phyloP scores from a whole-genome alignment of 2,888 invertebrate genomes.

The Cheilosia impressa region DNA sequence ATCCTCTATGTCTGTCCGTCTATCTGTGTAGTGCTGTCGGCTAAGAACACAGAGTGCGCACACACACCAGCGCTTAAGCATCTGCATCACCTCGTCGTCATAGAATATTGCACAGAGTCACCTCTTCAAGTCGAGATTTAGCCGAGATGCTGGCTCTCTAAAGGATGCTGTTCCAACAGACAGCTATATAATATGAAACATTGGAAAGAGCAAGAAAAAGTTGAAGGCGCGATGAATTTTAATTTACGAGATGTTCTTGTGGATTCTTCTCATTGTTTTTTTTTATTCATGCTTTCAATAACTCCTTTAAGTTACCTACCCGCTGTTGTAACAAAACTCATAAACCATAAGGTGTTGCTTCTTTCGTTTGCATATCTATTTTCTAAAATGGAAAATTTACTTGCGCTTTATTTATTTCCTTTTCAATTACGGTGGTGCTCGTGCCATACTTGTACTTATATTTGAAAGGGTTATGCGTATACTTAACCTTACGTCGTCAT shows the following conservation, averaged over 20 bases:
- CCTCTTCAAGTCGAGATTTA: slow-evolving; percentile 54
- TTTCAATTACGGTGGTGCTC: slow-evolving; percentile 18
- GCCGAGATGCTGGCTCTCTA: slow-evolving; percentile 16
- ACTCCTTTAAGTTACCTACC: slow-evolving; percentile 48
- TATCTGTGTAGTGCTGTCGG: slow-evolving; percentile 46
- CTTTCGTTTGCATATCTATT: slow-evolving; percentile 42
- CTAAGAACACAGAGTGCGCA: slow-evolving; percentile 47
- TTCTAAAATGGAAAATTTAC: slow-evolving; percentile 33
- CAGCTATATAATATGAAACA: slow-evolving; percentile 32
- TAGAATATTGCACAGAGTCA: slow-evolving; percentile 57
- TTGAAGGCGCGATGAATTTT: slow-evolving; percentile 73
- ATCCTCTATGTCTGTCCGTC: slow-evolving; percentile 50
- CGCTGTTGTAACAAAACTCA: slow-evolving; percentile 59
- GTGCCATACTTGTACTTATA: slow-evolving; percentile 21
- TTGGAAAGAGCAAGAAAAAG: slow-evolving; percentile 23
- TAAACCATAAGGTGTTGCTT: slow-evolving; percentile 67
- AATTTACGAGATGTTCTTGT: slow-evolving; percentile 73
- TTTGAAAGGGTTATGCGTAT: slow-evolving; percentile 59
- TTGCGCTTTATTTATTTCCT: slow-evolving; percentile 51
- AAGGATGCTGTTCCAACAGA: slow-evolving; percentile 48
- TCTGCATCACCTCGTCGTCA: slow-evolving; percentile 65
- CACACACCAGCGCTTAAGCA: slow-evolving; percentile 50
- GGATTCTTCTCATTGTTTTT: slow-evolving; percentile 27
- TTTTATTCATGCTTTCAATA: slow-evolving; percentile 41
- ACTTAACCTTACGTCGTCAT: slow-evolving; percentile 71